Percentiles rank a stretch among this genome's conserved stretches.
These are phyloP conservation scores for Charanyca ferruginea DNA, from an alignment of 2,888 invertebrate species.

Conservation along the genomic window DNA sequence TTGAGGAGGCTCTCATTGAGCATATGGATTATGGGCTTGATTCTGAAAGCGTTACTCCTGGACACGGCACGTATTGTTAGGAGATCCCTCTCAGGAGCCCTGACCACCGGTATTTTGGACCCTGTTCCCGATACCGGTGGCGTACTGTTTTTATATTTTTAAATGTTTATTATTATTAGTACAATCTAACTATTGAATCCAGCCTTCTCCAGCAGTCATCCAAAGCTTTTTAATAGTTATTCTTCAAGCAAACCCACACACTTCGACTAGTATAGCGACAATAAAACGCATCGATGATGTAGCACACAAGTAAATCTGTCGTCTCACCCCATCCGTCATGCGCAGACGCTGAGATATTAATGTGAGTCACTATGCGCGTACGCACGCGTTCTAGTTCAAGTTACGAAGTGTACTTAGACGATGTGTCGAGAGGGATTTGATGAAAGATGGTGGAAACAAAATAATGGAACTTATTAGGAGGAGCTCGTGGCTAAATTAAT, in stretches of 20 bases:
- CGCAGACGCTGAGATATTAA: conserved; percentile 45
- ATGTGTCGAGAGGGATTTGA: conserved; percentile 22
- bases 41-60: too few species aligned
- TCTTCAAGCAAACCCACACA: neutral
- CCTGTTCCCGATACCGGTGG: too few species aligned
- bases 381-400: conserved; percentile 3
- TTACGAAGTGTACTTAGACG: conserved; percentile 23
- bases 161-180: too few species aligned
- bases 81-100: too few species aligned
- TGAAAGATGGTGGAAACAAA: conserved; percentile 25
- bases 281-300: conserved; percentile 46
- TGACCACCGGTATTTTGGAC: too few species aligned
- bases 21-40: too few species aligned
- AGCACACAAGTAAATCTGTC: conserved; percentile 63
- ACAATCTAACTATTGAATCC: too few species aligned
- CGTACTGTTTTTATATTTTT: too few species aligned
- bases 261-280: neutral
- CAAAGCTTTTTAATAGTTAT: neutral
- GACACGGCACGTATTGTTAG: too few species aligned
- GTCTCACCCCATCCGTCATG: conserved; percentile 55
- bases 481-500: too few species aligned
- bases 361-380: conserved; percentile 49
- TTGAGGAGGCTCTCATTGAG: too few species aligned
- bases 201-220: too few species aligned
- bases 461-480: neutral